Evolutionary conservation across 2,888 invertebrate genomes (phyloP).

Genomic region (Drosophila parthenogenetica): DNA sequence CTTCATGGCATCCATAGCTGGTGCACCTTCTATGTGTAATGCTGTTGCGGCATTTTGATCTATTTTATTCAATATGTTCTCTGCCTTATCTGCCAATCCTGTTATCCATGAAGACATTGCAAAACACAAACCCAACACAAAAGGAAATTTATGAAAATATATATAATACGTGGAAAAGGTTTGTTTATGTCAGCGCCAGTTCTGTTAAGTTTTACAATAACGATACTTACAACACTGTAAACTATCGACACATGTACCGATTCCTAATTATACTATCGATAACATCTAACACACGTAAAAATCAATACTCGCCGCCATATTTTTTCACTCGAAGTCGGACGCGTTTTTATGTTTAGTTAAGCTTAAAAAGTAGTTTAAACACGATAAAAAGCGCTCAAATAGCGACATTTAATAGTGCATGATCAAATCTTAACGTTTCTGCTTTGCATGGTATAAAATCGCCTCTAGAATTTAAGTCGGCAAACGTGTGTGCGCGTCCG

Average conservation of each 20-base stretch:
- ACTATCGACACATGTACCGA: conserved; percentile 19
- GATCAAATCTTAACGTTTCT: conserved; percentile 2
- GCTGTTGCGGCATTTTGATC: conserved; percentile 91
- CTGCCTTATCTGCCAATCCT: conserved; percentile 91
- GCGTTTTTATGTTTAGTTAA: conserved; percentile 63
- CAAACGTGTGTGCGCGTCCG: conserved; percentile 60
- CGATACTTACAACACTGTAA: conserved; percentile 17
- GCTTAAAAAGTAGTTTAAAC: conserved; percentile 40
- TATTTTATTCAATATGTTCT: conserved; percentile 90
- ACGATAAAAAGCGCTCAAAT: conserved; percentile 25
- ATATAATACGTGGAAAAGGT: conserved; percentile 49
- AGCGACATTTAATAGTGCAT: conserved; percentile 17
- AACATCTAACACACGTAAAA: conserved; percentile 46
- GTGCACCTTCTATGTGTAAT: conserved; percentile 81
- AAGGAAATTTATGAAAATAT: conserved; percentile 16
- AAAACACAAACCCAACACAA: conserved; percentile 2
- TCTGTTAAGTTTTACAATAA: background rate
- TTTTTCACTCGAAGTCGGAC: conserved; percentile 70
- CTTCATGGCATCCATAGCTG: conserved; percentile 50
- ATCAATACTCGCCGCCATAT: conserved; percentile 78
- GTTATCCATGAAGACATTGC: conserved; percentile 90
- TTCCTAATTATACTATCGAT: conserved; percentile 29
- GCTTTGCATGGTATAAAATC: conserved; percentile 19
- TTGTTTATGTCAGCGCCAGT: conserved; percentile 50
- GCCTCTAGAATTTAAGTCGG: conserved; percentile 23